Conservation (phyloP, 2,888 invertebrate species). For the Drosophila mimica region DNA sequence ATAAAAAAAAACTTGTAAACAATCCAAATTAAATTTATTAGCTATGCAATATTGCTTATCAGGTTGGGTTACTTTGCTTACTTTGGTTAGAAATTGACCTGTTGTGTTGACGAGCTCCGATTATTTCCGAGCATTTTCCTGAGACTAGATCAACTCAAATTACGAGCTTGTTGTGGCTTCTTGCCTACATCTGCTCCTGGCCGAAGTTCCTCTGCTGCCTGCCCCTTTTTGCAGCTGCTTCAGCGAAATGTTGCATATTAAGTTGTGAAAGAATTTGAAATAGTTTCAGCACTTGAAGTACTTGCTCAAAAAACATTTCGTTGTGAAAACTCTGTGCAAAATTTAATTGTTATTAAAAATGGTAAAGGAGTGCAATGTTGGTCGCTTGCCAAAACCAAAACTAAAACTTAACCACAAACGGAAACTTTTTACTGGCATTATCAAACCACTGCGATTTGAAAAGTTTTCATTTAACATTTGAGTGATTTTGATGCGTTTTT, state of each 20-base stretch:
- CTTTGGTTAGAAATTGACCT: neutral
- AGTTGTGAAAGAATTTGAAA: neutral
- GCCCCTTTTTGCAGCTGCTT: neutral
- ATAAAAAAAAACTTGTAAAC: neutral
- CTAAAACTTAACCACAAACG: too few species aligned
- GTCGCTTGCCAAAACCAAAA: slow-evolving; percentile 1
- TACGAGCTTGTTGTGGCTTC: neutral
- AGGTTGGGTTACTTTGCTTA: neutral
- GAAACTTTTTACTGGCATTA: slow-evolving; percentile 37
- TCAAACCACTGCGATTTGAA: slow-evolving; percentile 24
- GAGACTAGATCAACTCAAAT: neutral
- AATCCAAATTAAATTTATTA: neutral
- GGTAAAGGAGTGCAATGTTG: slow-evolving; percentile 7
- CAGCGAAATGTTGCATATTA: neutral
- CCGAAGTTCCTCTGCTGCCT: neutral
- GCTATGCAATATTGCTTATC: neutral
- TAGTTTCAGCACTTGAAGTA: neutral
- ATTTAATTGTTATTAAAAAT: slow-evolving; percentile 14
- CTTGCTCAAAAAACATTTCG: neutral
- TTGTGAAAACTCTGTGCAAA: neutral
- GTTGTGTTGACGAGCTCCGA: neutral
- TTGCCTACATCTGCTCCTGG: neutral
- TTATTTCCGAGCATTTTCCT: neutral
- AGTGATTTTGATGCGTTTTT: slow-evolving; percentile 68
- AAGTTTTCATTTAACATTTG: slow-evolving; percentile 61